Conservation (phyloP, 2,888 invertebrate genomes). For the Taphrorychus bicolor region DNA sequence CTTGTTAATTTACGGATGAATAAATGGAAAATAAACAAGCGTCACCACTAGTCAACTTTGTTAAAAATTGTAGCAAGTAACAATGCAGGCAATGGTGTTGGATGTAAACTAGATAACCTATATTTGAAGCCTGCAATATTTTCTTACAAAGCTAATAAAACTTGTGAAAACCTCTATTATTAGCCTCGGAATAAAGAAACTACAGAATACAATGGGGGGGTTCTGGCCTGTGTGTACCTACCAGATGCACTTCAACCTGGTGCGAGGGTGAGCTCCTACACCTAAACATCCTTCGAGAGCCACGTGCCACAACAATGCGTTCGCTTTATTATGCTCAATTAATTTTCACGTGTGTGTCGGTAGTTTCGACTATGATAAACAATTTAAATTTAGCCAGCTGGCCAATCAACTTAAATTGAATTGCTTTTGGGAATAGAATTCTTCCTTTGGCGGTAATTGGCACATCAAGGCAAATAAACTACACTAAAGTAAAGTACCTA, state of each 20-base stretch:
- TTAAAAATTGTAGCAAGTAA: too few species aligned
- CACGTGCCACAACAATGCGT: slow-evolving; percentile 12
- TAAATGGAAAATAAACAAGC: too few species aligned
- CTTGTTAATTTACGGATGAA: too few species aligned
- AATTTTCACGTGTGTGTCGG: background rate
- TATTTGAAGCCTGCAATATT: too few species aligned
- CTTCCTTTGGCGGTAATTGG: background rate
- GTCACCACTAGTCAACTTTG: too few species aligned
- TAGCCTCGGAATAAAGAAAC: background rate
- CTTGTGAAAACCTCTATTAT: too few species aligned
- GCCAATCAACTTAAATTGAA: background rate
- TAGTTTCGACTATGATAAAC: background rate
- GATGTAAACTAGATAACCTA: too few species aligned
- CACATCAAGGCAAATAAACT: background rate
- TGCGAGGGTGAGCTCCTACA: background rate
- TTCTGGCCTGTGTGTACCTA: background rate
- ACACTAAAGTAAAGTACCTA: slow-evolving; percentile 15
- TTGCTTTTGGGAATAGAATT: background rate
- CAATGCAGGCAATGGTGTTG: too few species aligned
- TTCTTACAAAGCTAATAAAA: too few species aligned
- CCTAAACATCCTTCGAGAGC: background rate
- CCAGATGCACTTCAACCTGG: slow-evolving; percentile 14
- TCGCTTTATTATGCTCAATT: slow-evolving; percentile 11
- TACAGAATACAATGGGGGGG: too few species aligned
- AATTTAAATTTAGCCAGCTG: slow-evolving; percentile 9